phyloP scores from a whole-genome alignment of 1,140 invertebrate species.

The Babylonia areolata region DNA sequence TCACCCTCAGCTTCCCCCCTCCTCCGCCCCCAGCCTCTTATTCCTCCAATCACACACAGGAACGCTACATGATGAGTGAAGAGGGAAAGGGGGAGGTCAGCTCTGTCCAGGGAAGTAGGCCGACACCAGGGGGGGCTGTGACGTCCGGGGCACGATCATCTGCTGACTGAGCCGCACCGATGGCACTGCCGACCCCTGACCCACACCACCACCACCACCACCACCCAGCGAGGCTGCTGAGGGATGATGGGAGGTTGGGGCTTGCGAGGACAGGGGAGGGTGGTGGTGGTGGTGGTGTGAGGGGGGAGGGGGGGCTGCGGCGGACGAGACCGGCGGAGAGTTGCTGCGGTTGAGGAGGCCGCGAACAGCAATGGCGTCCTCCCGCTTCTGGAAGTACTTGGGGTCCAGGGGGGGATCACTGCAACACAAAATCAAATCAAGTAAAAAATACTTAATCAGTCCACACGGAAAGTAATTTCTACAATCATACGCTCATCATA shows the following conservation, averaged over 20 bases:
- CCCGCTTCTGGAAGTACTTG: conserved; percentile 65
- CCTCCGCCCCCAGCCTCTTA: no score
- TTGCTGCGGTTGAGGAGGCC: conserved; percentile 49
- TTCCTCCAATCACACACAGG: no score
- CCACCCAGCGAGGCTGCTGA: conserved; percentile 17
- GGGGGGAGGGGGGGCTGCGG: not conserved
- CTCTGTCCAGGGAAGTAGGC: conserved; percentile 69
- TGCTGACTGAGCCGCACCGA: conserved; percentile 62
- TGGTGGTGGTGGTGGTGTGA: not conserved
- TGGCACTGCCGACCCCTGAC: conserved; percentile 4
- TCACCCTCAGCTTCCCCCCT: no score
- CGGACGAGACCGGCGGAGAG: conserved; percentile 40
- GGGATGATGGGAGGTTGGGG: conserved; percentile 1
- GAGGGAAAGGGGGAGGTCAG: not conserved
- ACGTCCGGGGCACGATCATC: conserved; percentile 59
- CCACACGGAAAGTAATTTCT: no score
- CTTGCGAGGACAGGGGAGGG: not conserved
- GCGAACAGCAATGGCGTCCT: conserved; percentile 66
- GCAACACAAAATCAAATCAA: not conserved
- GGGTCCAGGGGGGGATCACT: conserved; percentile 69
- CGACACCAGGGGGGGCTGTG: conserved; percentile 65
- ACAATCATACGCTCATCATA: no score
- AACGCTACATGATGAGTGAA: not conserved
- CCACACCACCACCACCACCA: conserved; percentile 35
- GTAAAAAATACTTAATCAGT: no score